Conservation (phyloP, 2,113 vertebrate genomes). For the Pogonocichla stellata region DNA sequence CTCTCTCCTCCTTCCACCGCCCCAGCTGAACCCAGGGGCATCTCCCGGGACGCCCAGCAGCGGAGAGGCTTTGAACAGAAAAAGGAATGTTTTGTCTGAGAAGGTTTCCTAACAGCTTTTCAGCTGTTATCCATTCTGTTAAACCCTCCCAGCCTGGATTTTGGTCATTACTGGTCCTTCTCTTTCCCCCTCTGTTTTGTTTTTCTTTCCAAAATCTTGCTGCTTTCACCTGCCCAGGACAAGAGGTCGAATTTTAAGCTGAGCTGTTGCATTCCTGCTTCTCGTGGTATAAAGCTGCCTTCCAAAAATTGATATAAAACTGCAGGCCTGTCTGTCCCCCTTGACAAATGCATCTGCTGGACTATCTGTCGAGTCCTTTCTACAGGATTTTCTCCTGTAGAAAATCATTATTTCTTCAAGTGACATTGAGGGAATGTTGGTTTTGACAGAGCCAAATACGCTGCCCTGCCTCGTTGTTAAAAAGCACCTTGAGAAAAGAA, state of each 20-base stretch:
- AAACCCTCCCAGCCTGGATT: not conserved
- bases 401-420: constrained; percentile 35
- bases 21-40: not conserved
- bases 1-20: accelerated
- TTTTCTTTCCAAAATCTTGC: not conserved
- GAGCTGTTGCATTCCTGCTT: not conserved
- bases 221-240: not conserved
- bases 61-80: not conserved
- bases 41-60: not conserved
- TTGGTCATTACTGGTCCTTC: not conserved
- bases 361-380: not conserved
- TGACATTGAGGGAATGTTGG: not conserved
- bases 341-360: constrained; percentile 30
- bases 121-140: not conserved
- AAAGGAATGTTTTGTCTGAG: not conserved
- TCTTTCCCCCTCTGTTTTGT: accelerated
- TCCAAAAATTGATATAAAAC: not conserved
- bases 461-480: not conserved
- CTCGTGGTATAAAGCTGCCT: not conserved
- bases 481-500: constrained; percentile 33
- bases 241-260: not conserved
- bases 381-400: not conserved
- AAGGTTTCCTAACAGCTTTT: not conserved
- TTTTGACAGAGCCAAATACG: not conserved
- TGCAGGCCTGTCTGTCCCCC: not conserved